Evolutionary conservation across 2,113 vertebrate genomes (phyloP), one percentile per base, ranked within the genome.

Genomic region (Diadophis punctatus): DNA sequence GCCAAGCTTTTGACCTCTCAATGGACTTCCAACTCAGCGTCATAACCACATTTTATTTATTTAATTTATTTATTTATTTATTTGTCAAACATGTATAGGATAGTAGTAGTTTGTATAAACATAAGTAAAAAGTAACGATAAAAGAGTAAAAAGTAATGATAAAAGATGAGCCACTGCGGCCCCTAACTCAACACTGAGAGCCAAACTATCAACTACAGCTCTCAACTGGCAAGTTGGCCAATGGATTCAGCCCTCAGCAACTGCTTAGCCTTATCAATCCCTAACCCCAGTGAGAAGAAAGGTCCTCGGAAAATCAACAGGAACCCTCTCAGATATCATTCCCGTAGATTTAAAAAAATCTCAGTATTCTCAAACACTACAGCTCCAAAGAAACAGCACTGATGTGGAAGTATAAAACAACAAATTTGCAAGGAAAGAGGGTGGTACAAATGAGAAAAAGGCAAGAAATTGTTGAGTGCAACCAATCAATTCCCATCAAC

Each of bases 401-500:
- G 55, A 88, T 39, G 16, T 91, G 20, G 20, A 25, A 48, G 48
- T 16, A 16, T 12, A 27, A 63, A 90, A 20, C 14, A 52, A 87
- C 14, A 90, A 87, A 16, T 16, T 30, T 52, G 8, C 63, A 51
- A 55, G 52, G 90, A 90, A 68, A n/a, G 23, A 20, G 48, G 3
- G 22, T 51, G 63, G 80, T 74, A 91, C 58, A 58, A 89, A 27
- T 56, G 9, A 4, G 14, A 11, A 51, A 39, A 60, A 48, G 11
- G 39, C 25, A 23, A 89, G 92, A 25, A 4, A 55, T 48, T 34
- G 63, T 16, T 18, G 58, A 30, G 30, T 86, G 53, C 48, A 68
- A 43, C 10, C 43, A 91, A 43, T 92, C 86, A 49, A 16, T 91
- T 95, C 58, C 88, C 9, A 89, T 89, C 87, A 89, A 89, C 30